A percentile compares a stretch with the other conserved stretches of the same genome.
phyloP scores from a whole-genome alignment of 2,888 invertebrate species.

The Drosophila fungiperda region DNA sequence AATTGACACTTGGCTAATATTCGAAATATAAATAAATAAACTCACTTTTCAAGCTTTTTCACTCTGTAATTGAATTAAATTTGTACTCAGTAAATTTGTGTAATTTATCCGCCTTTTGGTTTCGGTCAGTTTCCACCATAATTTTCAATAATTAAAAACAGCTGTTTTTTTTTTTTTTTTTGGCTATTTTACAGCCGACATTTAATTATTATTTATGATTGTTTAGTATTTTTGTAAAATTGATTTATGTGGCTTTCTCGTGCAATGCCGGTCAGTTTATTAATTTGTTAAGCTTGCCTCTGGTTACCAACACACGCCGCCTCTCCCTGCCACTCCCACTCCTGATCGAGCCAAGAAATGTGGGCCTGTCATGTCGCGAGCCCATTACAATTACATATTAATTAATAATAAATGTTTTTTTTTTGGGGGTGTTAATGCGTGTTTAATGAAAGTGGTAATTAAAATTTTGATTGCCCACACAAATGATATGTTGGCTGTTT shows the following conservation, averaged over 20 bases:
- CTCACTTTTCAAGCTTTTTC: neutral
- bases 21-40: neutral
- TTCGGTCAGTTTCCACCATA: constrained; percentile 57
- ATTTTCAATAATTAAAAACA: constrained; percentile 70
- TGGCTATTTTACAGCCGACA: constrained; percentile 40
- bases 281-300: constrained; percentile 74
- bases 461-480: constrained; percentile 50
- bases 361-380: constrained; percentile 59
- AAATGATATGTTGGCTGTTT: constrained; percentile 38
- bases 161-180: constrained; percentile 58
- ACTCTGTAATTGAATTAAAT: constrained; percentile 54
- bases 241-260: constrained; percentile 75
- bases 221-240: constrained; percentile 74
- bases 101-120: constrained; percentile 61
- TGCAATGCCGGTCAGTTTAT: constrained; percentile 68
- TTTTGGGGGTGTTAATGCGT: constrained; percentile 66
- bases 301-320: constrained; percentile 5
- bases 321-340: neutral
- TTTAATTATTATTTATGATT: constrained; percentile 80
- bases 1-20: constrained; percentile 27
- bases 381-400: constrained; percentile 79
- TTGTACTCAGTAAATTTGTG: constrained; percentile 26
- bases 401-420: constrained; percentile 69
- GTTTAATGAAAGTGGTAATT: constrained; percentile 56
- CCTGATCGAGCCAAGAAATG: constrained; percentile 16